Evolutionary conservation across 2,888 invertebrate species (phyloP), one percentile per base, ranked within the genome.

Genomic region (Watsonalla binaria): DNA sequence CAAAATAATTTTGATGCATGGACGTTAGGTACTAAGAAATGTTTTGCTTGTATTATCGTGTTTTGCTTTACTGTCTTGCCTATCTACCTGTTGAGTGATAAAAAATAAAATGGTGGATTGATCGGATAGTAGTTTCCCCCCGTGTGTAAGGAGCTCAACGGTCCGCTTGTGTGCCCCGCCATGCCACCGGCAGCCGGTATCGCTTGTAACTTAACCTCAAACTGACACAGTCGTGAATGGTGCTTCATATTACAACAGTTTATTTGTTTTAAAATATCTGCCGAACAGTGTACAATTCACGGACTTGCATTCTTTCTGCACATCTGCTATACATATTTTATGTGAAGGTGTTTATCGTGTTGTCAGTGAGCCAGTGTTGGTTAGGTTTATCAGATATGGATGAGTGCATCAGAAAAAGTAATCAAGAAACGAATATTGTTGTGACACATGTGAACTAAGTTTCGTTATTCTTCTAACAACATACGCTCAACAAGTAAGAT

Each of bases 171-270:
- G 80, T 80, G 78, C 80, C 80, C 80, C 78, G 79, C 72, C 78
- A 75, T 24, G 24, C 24, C 24, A 74, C 80, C 82, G 81, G 82
- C 86, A 78, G 82, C 84, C 86, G 86, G 87, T 80, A 83, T 78
- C 80, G 86, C 82, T 84, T 83, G 87, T 87, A 86, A 88, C 84
- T 86, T 90, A 90, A 90, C 90, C 90, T 90, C 86, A 90, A 90
- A 90, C 83, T 80, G 86, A 86, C 86, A 85, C 87, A 84, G 87
- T 83, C 86, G 88, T 84, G 86, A 87, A 80, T 81, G 82, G 78
- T 83, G 86, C 83, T 80, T 84, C 83, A 78, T 80, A 81, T 82
- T 82, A 83, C 80, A 76, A 81, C 81, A 76, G 77, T 79, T 77
- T 74, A 74, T 77, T 78, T 78, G 70, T 72, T 76, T 76, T 72